A percentile compares a stretch with the other conserved stretches of the same genome.
Evolutionary conservation across 2,888 invertebrate genomes (phyloP).

Genomic region (Acanthacorydalis orientalis): DNA sequence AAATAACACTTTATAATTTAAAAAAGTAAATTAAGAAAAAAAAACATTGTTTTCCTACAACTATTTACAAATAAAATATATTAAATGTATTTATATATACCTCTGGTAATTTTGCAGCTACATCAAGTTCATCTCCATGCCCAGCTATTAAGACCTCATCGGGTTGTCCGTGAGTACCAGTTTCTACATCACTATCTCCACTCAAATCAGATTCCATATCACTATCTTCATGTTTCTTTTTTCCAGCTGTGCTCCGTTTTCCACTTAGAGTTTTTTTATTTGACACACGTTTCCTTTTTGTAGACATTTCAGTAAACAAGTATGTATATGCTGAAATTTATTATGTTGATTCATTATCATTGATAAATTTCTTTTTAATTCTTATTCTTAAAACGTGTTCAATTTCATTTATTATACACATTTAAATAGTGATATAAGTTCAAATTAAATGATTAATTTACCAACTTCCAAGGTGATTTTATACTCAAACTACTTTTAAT

Average conservation of each 20-base stretch:
- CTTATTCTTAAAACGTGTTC: no score
- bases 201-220: conserved; percentile 27
- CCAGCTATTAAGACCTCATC: conserved; percentile 35
- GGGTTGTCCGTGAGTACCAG: conserved; percentile 24
- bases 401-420: no score
- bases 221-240: conserved; percentile 23
- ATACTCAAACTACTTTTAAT: no score
- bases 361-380: no score
- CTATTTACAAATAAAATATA: no score
- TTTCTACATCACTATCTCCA: conserved; percentile 20
- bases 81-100: conserved; percentile 15
- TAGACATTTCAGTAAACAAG: conserved; percentile 1
- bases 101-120: conserved; percentile 44
- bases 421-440: no score
- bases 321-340: neutral
- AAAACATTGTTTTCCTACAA: no score
- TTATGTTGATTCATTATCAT: no score
- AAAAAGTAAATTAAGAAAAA: no score
- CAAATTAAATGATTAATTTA: no score
- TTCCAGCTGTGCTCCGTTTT: conserved; percentile 17
- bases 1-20: no score
- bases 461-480: no score
- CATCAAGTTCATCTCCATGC: conserved; percentile 34
- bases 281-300: conserved; percentile 20
- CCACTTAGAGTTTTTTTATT: conserved; percentile 17